A percentile compares a stretch with the other conserved stretches of the same genome.
Conservation (phyloP, 2,888 invertebrate genomes). For the Microctonus aethiopoides region DNA sequence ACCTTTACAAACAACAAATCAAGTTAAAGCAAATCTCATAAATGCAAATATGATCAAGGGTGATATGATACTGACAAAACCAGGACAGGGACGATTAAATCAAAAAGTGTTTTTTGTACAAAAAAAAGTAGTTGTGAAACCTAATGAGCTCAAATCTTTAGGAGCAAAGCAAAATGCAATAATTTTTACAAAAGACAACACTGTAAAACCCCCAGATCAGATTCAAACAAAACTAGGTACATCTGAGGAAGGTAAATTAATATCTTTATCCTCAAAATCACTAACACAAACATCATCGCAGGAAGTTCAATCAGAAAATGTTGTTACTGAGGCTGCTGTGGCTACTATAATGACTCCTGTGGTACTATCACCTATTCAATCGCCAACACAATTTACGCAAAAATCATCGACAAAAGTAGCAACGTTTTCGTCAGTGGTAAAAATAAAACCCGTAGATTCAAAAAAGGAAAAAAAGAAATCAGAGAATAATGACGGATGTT, state of each 20-base stretch:
- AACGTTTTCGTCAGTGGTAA: slow-evolving; percentile 51
- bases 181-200: slow-evolving; percentile 52
- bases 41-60: slow-evolving; percentile 66
- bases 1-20: slow-evolving; percentile 61
- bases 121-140: slow-evolving; percentile 58
- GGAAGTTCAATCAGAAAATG: slow-evolving; percentile 6
- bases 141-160: slow-evolving; percentile 53
- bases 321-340: background rate
- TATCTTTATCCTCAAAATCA: slow-evolving; percentile 41
- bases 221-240: slow-evolving; percentile 45
- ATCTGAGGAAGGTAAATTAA: slow-evolving; percentile 54
- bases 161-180: slow-evolving; percentile 52
- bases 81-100: slow-evolving; percentile 58
- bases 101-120: slow-evolving; percentile 60
- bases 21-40: slow-evolving; percentile 70
- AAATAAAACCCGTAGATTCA: slow-evolving; percentile 56
- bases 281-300: slow-evolving; percentile 24
- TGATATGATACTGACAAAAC: slow-evolving; percentile 63
- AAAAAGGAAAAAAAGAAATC: slow-evolving; percentile 59
- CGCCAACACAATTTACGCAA: slow-evolving; percentile 25
- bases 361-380: slow-evolving; percentile 20
- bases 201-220: slow-evolving; percentile 43
- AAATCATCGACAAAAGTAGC: slow-evolving; percentile 10
- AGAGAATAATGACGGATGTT: slow-evolving; percentile 41
- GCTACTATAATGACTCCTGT: slow-evolving; percentile 6